Base-by-base conservation (phyloP, 92 coral and sea anemone species). In the Epizoanthus illoricatus region DNA sequence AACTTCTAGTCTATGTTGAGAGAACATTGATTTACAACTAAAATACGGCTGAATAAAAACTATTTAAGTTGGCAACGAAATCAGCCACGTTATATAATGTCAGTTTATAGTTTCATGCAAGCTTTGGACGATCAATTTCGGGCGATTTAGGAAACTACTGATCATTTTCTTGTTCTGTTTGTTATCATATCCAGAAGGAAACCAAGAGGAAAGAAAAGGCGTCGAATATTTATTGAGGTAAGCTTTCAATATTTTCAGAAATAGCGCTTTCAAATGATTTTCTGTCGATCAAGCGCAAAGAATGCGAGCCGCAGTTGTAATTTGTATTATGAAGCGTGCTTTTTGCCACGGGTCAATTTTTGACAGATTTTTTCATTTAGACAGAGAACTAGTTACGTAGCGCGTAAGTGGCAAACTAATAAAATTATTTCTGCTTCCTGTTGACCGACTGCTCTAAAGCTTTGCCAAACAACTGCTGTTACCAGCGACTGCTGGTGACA, bases 141-240 rank as follows among this genome's bases (percentile, higher is more conserved):
- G 58, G 41, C 59, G 52, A 62, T 42, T 70, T 78, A 41, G 82
- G 49, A 56, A 63, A 78, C 43, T 78, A 78, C 56, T 78, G 58
- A 78, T 63, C 23, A 78, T 78, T 78, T 78, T 61, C 59, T 62
- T 63, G 82, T 19, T 78, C 82, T 78, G 82, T 63, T 78, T 78
- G 82, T 62, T 64, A 7, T 78, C 54, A 58, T 36, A 75, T 78
- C 23, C 54, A 78, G 82, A 78, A 62, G 82, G 60, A 78, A 78
- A 63, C 82, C 82, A 0, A 66, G 82, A 45, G 82, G 82, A 63
- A 78, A 78, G 71, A 78, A 64, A 20, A 78, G 82, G 17, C 71
- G 82, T 39, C 82, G 82, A 20, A 66, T 78, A 3, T 21, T 78
- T 5, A 24, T 78, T 20, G 71, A 78, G 82, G 82, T 78, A 49